A percentile compares a stretch with the other conserved stretches of the same genome.
phyloP scores from a whole-genome alignment of 1,140 invertebrate species.

The Caligus rogercresseyi region DNA sequence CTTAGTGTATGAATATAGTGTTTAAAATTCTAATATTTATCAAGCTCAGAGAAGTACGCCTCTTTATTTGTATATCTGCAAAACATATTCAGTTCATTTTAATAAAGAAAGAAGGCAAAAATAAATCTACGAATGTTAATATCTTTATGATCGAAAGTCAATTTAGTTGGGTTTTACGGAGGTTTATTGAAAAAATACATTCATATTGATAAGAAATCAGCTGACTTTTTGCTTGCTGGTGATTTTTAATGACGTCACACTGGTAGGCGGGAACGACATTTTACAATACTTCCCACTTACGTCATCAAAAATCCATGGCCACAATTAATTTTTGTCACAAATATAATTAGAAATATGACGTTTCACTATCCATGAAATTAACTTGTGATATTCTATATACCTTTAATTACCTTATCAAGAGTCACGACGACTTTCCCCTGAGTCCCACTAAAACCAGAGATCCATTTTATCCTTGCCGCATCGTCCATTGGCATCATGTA shows the following conservation, averaged over 20 bases:
- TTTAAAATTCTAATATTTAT: too few relatives aligned
- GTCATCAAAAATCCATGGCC: conserved; percentile 34
- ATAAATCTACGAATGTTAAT: too few relatives aligned
- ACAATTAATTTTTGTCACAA: conserved; percentile 30
- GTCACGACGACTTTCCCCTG: conserved; percentile 60
- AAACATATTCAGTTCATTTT: too few relatives aligned
- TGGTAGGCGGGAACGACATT: conserved; percentile 43
- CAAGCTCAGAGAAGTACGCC: too few relatives aligned
- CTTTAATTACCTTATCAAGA: conserved; percentile 30
- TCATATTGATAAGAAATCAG: neutral
- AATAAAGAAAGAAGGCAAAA: too few relatives aligned
- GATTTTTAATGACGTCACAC: neutral
- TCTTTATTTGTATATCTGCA: too few relatives aligned
- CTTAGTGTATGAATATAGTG: too few relatives aligned
- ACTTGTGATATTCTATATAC: neutral
- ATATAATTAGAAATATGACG: neutral
- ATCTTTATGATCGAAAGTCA: too few relatives aligned
- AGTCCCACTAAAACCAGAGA: conserved; percentile 69
- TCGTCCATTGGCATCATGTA: conserved; percentile 27
- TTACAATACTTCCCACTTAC: neutral
- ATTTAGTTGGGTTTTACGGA: too few relatives aligned
- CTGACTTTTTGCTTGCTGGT: too few relatives aligned
- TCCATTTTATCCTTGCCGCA: conserved; percentile 43
- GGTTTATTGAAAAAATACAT: too few relatives aligned
- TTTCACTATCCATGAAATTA: neutral